Conservation (phyloP, 2,888 invertebrate genomes). For the Autographa gamma region DNA sequence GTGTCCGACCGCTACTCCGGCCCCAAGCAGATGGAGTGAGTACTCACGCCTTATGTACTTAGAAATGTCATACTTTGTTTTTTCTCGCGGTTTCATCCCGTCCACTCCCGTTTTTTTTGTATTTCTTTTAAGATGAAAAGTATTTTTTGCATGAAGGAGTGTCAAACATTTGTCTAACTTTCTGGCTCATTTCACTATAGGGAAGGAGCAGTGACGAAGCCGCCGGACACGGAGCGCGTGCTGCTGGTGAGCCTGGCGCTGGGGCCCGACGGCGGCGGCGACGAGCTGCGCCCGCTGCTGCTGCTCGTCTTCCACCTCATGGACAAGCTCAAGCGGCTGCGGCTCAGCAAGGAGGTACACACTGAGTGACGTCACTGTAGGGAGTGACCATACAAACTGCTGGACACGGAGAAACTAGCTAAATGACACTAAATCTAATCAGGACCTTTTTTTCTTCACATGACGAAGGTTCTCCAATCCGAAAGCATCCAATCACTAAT, state of each 20-base stretch:
- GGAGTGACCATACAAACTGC: too few relatives aligned
- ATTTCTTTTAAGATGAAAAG: too few relatives aligned
- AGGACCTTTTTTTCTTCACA: too few relatives aligned
- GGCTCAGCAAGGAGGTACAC: constrained; percentile 96
- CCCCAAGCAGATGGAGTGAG: constrained; percentile 96
- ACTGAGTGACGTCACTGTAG: neutral
- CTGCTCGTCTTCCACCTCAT: constrained; percentile 97
- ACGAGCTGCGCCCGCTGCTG: constrained; percentile 94
- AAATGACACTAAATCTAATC: too few relatives aligned
- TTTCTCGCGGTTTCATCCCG: too few relatives aligned
- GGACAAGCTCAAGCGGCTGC: constrained; percentile 96
- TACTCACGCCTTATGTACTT: constrained; percentile 42
- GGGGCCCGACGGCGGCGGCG: constrained; percentile 91
- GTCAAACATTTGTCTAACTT: too few relatives aligned
- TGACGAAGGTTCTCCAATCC: too few relatives aligned
- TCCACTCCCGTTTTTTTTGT: too few relatives aligned
- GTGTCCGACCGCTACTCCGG: constrained; percentile 99
- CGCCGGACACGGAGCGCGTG: constrained; percentile 94
- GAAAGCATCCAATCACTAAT: too few relatives aligned
- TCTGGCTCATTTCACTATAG: constrained; percentile 67
- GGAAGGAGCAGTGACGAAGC: constrained; percentile 90
- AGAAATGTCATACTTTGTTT: too few relatives aligned
- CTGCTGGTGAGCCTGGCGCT: constrained; percentile 94
- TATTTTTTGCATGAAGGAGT: too few relatives aligned
- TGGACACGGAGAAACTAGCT: too few relatives aligned